phyloP scores from a whole-genome alignment of 2,888 invertebrate species.

The Mesopsocus fuscifrons region DNA sequence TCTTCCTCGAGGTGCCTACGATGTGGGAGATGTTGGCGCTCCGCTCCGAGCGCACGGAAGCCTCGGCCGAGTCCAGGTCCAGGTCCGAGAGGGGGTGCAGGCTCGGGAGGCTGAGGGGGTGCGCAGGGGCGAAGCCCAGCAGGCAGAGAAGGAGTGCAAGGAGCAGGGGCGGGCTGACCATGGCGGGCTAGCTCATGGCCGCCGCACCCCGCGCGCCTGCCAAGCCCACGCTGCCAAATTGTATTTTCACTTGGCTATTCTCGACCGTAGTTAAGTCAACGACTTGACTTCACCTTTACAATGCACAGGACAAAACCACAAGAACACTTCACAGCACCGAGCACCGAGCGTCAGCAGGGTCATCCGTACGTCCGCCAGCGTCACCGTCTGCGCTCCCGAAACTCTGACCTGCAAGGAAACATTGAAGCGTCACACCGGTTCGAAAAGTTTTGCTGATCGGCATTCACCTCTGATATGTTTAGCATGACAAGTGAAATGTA shows the following conservation, averaged over 20 bases:
- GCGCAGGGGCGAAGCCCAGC: not conserved
- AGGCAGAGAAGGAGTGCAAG: constrained; percentile 16
- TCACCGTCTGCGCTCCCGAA: too few species aligned
- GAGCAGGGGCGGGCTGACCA: constrained; percentile 18
- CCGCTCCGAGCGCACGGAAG: constrained; percentile 43
- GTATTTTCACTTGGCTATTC: not conserved
- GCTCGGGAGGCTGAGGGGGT: not conserved
- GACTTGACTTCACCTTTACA: not conserved
- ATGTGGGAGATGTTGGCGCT: constrained; percentile 65
- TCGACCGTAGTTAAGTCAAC: not conserved
- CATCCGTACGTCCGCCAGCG: too few species aligned
- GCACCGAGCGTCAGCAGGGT: too few species aligned
- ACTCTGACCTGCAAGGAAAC: too few species aligned
- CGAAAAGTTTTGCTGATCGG: too few species aligned
- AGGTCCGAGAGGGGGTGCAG: not conserved
- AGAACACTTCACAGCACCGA: too few species aligned
- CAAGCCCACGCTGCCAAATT: not conserved
- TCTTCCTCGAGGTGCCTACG: constrained; percentile 57
- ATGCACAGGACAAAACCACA: too few species aligned
- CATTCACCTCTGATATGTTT: too few species aligned
- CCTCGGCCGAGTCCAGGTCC: constrained; percentile 16
- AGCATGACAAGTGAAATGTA: too few species aligned
- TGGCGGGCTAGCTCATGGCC: constrained; percentile 25
- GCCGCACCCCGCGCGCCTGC: constrained; percentile 23
- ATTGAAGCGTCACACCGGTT: too few species aligned